Evolutionary conservation across 2,888 invertebrate species (phyloP), one percentile per base, ranked within the genome.

Genomic region (Mayetiola destructor): DNA sequence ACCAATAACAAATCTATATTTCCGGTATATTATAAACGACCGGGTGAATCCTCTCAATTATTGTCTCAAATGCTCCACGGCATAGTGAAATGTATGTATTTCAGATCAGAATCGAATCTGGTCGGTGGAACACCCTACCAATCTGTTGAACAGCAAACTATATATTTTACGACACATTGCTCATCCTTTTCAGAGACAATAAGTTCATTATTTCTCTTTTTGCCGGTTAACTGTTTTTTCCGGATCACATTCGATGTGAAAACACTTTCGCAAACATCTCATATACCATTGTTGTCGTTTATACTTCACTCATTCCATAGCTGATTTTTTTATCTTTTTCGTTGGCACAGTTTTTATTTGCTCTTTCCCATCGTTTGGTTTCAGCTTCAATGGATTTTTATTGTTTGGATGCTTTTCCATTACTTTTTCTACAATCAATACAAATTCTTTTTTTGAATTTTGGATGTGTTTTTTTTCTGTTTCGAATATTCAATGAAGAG

Each of bases 371-470:
- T 27, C 27, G n/a, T 48, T 40, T 27, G 27, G n/a, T 48, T 48
- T 48, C 27, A 48, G 14, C 27, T 6, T 48, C 48, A 27, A 48
- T 48, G 48, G 27, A 27, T 48, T 48, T 48, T 48, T 48, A 27
- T 48, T 48, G 27, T 48, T 48, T 48, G 48, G 23, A 48, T 48
- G 48, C 48, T 48, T 48, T n/a, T n/a, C n/a, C n/a, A n/a, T n/a
- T n/a, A n/a, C n/a, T n/a, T n/a, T n/a, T n/a, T n/a, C n/a, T n/a
- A n/a, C n/a, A n/a, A n/a, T n/a, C n/a, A n/a, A n/a, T n/a, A n/a
- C n/a, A n/a, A n/a, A n/a, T n/a, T n/a, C n/a, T n/a, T n/a, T n/a
- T n/a, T n/a, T n/a, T n/a, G n/a, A n/a, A n/a, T n/a, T n/a, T n/a
- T n/a, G n/a, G n/a, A n/a, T n/a, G n/a, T n/a, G n/a, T n/a, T n/a